Conservation (phyloP, 2,888 invertebrate genomes). For the Lucinisca nassula region DNA sequence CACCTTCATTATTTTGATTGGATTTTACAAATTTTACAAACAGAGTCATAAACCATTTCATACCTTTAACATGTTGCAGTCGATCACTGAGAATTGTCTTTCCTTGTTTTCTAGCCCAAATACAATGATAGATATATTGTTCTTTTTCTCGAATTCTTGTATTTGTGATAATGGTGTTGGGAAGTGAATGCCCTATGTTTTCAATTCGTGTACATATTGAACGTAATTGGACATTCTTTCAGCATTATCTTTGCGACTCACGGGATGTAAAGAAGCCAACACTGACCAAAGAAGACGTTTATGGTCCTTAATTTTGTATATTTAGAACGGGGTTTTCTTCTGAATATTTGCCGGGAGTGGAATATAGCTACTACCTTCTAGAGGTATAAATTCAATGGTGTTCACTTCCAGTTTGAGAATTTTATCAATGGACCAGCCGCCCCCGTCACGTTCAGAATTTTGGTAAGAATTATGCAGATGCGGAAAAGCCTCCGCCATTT, state of each 20-base stretch:
- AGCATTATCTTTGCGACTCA: conserved; percentile 6
- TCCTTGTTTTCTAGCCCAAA: conserved; percentile 9
- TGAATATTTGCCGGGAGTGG: conserved; percentile 35
- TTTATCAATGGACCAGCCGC: conserved; percentile 52
- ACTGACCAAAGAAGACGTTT: conserved; percentile 58
- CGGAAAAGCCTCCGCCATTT: conserved; percentile 33
- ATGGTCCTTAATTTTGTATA: conserved; percentile 56
- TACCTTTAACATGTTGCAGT: conserved; percentile 32
- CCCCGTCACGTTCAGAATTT: conserved; percentile 52
- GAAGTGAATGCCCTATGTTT: conserved; percentile 31
- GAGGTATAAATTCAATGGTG: conserved; percentile 40
- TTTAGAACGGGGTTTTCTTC: conserved; percentile 54
- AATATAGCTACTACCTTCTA: conserved; percentile 54
- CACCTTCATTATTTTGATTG: conserved; percentile 46
- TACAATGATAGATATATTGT: conserved; percentile 27
- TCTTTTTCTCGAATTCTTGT: background rate
- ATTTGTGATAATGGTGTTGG: conserved; percentile 31
- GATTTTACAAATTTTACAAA: conserved; percentile 41
- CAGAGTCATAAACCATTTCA: conserved; percentile 64
- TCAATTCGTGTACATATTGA: conserved; percentile 35
- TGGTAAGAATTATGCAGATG: conserved; percentile 32
- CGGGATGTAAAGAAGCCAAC: conserved; percentile 41
- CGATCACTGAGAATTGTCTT: background rate
- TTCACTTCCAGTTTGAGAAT: conserved; percentile 48
- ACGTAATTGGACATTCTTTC: conserved; percentile 36